Conservation (phyloP, 92 coral and sea anemone genomes). For the Epizoanthus ramosus region DNA sequence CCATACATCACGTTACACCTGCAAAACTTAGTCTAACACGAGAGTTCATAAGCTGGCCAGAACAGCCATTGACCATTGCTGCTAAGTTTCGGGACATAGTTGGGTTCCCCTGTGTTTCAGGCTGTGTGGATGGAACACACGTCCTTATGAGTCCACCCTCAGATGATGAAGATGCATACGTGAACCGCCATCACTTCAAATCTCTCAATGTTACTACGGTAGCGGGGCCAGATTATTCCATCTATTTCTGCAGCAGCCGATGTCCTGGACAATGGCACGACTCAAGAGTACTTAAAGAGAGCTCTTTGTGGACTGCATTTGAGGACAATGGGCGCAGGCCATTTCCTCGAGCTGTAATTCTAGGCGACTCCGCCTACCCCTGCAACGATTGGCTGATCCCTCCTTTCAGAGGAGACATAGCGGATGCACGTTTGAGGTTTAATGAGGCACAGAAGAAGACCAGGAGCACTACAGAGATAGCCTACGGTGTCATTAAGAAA, state of each 20-base stretch:
- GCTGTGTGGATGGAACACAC: slow-evolving; percentile 39
- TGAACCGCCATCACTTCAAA: slow-evolving; percentile 49
- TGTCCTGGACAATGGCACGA: slow-evolving; percentile 47
- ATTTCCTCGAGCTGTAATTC: slow-evolving; percentile 45
- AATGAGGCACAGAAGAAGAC: slow-evolving; percentile 50
- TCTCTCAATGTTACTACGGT: slow-evolving; percentile 46
- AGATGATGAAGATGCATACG: slow-evolving; percentile 37
- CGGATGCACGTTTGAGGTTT: slow-evolving; percentile 41
- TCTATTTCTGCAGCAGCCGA: slow-evolving; percentile 36
- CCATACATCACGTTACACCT: too few species aligned
- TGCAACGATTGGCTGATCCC: slow-evolving; percentile 45
- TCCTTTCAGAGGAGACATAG: slow-evolving; percentile 54
- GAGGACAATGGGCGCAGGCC: slow-evolving; percentile 47
- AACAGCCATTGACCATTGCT: slow-evolving; percentile 10
- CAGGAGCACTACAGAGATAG: slow-evolving; percentile 40
- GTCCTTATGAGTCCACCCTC: slow-evolving; percentile 36
- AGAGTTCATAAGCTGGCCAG: slow-evolving; percentile 39
- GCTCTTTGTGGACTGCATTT: slow-evolving; percentile 56
- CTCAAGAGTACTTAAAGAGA: slow-evolving; percentile 49
- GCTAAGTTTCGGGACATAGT: slow-evolving; percentile 28
- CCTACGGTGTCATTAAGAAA: slow-evolving; percentile 39
- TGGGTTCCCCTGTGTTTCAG: slow-evolving; percentile 29
- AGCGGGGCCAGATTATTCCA: slow-evolving; percentile 26
- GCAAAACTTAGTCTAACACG: slow-evolving; percentile 39
- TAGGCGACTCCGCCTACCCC: slow-evolving; percentile 40